These are phyloP conservation scores for Sceloporus tristichus DNA, from an alignment of 2,113 vertebrate species.

Conservation along the genomic window DNA sequence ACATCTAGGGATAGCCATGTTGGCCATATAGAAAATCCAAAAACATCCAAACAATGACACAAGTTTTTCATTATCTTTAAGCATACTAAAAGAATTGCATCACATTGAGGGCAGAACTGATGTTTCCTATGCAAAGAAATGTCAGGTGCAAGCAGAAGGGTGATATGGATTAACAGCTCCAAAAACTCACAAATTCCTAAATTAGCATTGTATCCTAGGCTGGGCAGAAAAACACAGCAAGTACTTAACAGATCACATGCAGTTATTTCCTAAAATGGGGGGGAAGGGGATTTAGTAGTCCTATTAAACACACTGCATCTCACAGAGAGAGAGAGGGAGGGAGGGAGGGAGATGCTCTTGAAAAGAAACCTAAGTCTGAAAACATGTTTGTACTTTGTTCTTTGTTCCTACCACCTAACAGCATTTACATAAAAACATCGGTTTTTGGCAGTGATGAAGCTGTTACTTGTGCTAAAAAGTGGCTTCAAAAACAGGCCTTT, in stretches of 20 bases:
- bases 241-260: background rate
- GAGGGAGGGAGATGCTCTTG: background rate
- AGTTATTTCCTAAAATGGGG: background rate
- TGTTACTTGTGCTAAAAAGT: slow-evolving; percentile 26
- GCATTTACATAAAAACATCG: slow-evolving; percentile 31
- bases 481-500: slow-evolving; percentile 42
- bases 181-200: fast-evolving
- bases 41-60: too few species aligned
- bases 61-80: too few species aligned
- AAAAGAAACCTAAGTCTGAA: background rate
- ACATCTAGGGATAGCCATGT: too few species aligned
- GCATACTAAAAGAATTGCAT: too few species aligned
- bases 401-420: slow-evolving; percentile 35
- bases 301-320: background rate
- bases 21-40: too few species aligned
- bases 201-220: background rate
- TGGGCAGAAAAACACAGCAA: background rate
- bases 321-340: background rate
- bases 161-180: background rate
- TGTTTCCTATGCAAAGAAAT: too few species aligned
- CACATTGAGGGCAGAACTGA: background rate
- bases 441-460: slow-evolving; percentile 32
- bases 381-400: background rate
- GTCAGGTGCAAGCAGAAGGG: too few species aligned
- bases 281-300: background rate